Base-by-base conservation (phyloP, 2,888 invertebrate genomes). In the Hypomecis punctinalis region DNA sequence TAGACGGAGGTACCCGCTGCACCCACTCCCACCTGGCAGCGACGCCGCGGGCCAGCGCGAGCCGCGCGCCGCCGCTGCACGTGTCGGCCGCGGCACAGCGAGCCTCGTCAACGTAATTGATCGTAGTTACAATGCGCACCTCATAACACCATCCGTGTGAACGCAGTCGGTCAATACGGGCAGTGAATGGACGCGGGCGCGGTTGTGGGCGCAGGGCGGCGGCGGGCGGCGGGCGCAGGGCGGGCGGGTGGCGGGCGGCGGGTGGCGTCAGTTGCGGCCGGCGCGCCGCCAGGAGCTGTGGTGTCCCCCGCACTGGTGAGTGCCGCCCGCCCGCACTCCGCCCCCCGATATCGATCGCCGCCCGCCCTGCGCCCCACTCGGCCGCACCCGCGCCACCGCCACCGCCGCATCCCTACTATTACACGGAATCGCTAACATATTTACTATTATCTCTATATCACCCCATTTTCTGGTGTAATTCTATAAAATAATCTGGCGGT, bases 201-300 rank as follows among this genome's bases (percentile, higher is more conserved):
- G 33, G 6, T 52, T 53, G 67, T 37, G 37, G 59, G 49, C 52
- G 23, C 58, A 23, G 56, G 39, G 61, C 61, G 63, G 10, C 58
- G 67, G 43, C 43, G 43, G 43, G 43, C 43, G 43, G 36, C n/a
- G 11, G 51, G 39, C 49, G 51, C 13, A 64, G 62, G 64, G 62
- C 35, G 47, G 11, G 47, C 72, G 69, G 61, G 62, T 71, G 63
- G 70, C 75, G 74, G 85, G 82, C 78, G 85, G 86, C 83, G 85
- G 87, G 82, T 82, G 88, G 86, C 90, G 84, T 83, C 86, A 86
- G 88, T 85, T 84, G 82, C 80, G 82, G 80, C 79, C 82, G 83
- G 84, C 83, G 82, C 82, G 85, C 86, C 85, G 85, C 84, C 76
- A 80, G 77, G 80, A 77, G 82, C 82, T 83, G 84, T 79, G 81